A percentile compares a stretch with the other conserved stretches of the same genome.
phyloP scores from a whole-genome alignment of 2,888 invertebrate genomes.

The Hypena proboscidalis region DNA sequence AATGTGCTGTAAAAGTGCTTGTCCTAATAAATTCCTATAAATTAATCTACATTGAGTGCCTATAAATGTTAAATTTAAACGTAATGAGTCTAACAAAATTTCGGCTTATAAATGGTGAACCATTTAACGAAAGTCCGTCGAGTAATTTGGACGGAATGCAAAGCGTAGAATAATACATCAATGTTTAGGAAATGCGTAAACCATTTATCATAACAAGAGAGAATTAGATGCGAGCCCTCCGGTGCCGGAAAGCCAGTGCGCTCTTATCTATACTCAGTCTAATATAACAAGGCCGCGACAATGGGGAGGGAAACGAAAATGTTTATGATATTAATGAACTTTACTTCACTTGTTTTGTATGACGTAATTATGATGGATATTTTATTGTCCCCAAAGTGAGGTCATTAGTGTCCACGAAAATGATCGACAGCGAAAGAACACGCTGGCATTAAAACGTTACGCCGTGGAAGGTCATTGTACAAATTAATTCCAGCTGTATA shows the following conservation, averaged over 20 bases:
- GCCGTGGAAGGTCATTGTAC: conserved; percentile 14
- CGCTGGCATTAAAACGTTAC: conserved; percentile 43
- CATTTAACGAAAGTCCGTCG: conserved; percentile 23
- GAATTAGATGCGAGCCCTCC: conserved; percentile 47
- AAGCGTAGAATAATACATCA: conserved; percentile 47
- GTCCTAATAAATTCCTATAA: neutral
- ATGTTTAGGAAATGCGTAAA: conserved; percentile 44
- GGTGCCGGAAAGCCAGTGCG: conserved; percentile 45
- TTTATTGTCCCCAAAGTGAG: conserved; percentile 62
- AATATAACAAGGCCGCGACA: conserved; percentile 55
- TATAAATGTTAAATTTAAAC: neutral
- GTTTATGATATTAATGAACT: conserved; percentile 67
- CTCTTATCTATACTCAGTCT: conserved; percentile 55
- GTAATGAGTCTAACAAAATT: neutral
- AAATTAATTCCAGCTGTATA: too few relatives aligned
- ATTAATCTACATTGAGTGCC: neutral
- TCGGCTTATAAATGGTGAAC: neutral
- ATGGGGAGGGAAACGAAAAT: conserved; percentile 56
- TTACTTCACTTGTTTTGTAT: conserved; percentile 60
- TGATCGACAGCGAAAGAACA: conserved; percentile 50
- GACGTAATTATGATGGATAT: conserved; percentile 60
- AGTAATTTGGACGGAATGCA: conserved; percentile 37
- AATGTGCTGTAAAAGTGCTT: too few relatives aligned
- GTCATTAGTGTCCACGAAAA: conserved; percentile 57
- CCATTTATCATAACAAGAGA: conserved; percentile 54